Evolutionary conservation across 2,113 vertebrate genomes (phyloP).

Genomic region (Triplophysa rosa): DNA sequence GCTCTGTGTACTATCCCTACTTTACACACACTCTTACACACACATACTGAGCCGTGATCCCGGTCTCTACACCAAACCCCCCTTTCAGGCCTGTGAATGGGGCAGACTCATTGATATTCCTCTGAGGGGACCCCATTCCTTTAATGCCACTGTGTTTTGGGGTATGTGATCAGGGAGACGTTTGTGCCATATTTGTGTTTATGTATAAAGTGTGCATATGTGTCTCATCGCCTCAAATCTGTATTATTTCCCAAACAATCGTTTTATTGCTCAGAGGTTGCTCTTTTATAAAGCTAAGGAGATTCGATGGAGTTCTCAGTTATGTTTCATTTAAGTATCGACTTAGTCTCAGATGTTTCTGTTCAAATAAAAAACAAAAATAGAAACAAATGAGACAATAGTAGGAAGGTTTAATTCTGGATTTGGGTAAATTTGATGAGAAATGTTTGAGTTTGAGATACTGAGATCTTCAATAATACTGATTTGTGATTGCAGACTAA

Average conservation of each 20-base stretch:
- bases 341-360: too few relatives aligned
- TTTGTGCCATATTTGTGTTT: slow-evolving; percentile 31
- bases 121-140: slow-evolving; percentile 76
- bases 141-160: slow-evolving; percentile 70
- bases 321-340: too few relatives aligned
- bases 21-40: slow-evolving; percentile 34
- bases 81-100: slow-evolving; percentile 76
- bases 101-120: slow-evolving; percentile 80
- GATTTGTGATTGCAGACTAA: too few relatives aligned
- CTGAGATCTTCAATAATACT: too few relatives aligned
- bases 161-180: slow-evolving; percentile 53
- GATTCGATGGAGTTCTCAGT: too few relatives aligned
- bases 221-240: neutral
- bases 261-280: neutral
- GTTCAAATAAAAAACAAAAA: too few relatives aligned
- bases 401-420: too few relatives aligned
- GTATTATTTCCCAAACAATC: neutral
- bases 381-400: too few relatives aligned
- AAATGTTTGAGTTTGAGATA: too few relatives aligned
- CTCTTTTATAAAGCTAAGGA: too few relatives aligned
- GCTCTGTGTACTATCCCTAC: slow-evolving; percentile 45
- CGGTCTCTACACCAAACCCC: slow-evolving; percentile 68
- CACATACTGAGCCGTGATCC: slow-evolving; percentile 33
- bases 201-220: slow-evolving; percentile 18
- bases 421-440: too few relatives aligned